Evolutionary conservation across 2,797 vertebrate genomes (phyloP), one percentile per base, ranked within the genome.

Genomic region (Thunnus albacares): DNA sequence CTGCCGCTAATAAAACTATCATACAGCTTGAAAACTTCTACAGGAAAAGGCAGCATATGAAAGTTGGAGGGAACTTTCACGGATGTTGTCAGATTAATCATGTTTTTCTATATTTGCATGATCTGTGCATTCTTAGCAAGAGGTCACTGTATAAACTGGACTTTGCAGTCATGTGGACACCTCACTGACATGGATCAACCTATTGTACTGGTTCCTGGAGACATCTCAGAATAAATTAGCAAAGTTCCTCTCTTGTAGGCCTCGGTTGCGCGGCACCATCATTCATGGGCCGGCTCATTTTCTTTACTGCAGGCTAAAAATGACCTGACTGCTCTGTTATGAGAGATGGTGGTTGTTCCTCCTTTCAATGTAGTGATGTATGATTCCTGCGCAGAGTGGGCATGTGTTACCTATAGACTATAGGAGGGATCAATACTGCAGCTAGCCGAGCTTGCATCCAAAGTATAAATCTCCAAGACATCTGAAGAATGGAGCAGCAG

Each of bases 381-480:
- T 81, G 83, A 81, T 69, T 84, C 45, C 75, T 77, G 71, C 38
- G 18, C 55, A 70, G 73, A 82, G 77, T 58, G 66, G 69, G 73
- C 74, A 80, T 85, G 84, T 78, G 81, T 81, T 84, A 80, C 79
- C 83, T 87, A 85, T 85, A 88, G 77, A 88, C 85, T 80, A 78
- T 83, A 86, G 78, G 71, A 59, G 60, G 59, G 81, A 93, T 94
- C 93, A 79, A 93, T 92, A 87, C 82, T 67, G 61, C 73, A 68
- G 85, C 83, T 65, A 64, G 73, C 63, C 7, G 68, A 80, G 86
- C 83, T 87, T 78, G 74, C 71, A 82, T 86, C 67, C 80, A 75
- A 89, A 88, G 81, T 59, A 83, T 87, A 89, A 86, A 91, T 92
- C 89, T 88, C 60, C 13, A 28, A 75, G 75, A 88, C 82, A 61